These are phyloP conservation scores for Phenganax stokvisi DNA, from an alignment of 92 coral and sea anemone genomes.

Conservation along the genomic window DNA sequence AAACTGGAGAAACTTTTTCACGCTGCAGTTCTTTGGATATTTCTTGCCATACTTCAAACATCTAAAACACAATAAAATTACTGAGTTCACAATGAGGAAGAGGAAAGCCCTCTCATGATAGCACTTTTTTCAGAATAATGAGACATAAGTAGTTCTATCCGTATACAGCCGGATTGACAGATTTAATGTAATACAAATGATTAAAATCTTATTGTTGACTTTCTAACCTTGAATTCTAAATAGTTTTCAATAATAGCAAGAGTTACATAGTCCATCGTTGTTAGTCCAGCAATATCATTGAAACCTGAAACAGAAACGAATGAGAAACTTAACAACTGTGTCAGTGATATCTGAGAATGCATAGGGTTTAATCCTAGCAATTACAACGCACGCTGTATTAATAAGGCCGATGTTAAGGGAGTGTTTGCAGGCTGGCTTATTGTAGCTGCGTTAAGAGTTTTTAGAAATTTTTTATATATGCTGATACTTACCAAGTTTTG, in stretches of 20 bases:
- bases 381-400: no score
- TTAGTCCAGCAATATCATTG: constrained; percentile 86
- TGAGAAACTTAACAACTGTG: background rate
- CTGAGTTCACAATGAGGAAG: background rate
- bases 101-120: no score
- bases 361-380: no score
- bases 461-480: background rate
- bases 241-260: constrained; percentile 85
- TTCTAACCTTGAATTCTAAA: constrained; percentile 78
- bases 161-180: no score
- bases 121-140: background rate
- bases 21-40: constrained; percentile 69
- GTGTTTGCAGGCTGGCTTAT: no score
- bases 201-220: background rate
- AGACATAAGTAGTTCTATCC: no score
- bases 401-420: no score
- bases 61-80: constrained; percentile 40
- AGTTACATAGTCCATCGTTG: constrained; percentile 80
- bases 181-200: background rate
- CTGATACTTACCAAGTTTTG: constrained; percentile 70
- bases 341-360: no score
- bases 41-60: constrained; percentile 87
- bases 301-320: constrained; percentile 52
- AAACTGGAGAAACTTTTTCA: constrained; percentile 83
- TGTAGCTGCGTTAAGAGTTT: no score